phyloP scores from a whole-genome alignment of 2,888 invertebrate species.

The Apotomis turbidana region DNA sequence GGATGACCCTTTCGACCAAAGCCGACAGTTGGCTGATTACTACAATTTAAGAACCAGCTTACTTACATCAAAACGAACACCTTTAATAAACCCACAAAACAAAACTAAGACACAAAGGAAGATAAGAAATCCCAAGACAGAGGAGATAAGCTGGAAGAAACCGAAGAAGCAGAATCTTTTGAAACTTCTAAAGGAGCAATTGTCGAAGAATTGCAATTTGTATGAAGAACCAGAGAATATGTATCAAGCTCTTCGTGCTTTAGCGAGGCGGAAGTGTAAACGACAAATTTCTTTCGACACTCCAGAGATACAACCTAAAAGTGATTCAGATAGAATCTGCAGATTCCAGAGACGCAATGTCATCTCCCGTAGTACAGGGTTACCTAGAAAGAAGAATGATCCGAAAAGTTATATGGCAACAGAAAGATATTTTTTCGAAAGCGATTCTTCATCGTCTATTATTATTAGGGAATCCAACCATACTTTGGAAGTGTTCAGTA shows the following conservation, averaged over 20 bases:
- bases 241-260: not conserved
- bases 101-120: not conserved
- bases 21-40: not conserved
- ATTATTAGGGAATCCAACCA: not conserved
- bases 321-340: not conserved
- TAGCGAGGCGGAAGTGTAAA: not conserved
- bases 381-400: not conserved
- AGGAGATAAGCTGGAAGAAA: not conserved
- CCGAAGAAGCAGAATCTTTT: not conserved
- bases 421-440: not conserved
- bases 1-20: not conserved
- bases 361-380: not conserved
- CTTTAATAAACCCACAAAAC: not conserved
- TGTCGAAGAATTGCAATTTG: not conserved
- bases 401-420: not conserved
- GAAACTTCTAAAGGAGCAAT: not conserved
- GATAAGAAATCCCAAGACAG: not conserved
- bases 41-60: not conserved
- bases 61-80: not conserved
- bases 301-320: not conserved
- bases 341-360: not conserved
- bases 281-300: not conserved
- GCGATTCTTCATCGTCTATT: not conserved
- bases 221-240: not conserved
- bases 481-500: not conserved